Evolutionary conservation across 2,113 vertebrate genomes (phyloP), one percentile per base, ranked within the genome.

Genomic region (Oplegnathus fasciatus): DNA sequence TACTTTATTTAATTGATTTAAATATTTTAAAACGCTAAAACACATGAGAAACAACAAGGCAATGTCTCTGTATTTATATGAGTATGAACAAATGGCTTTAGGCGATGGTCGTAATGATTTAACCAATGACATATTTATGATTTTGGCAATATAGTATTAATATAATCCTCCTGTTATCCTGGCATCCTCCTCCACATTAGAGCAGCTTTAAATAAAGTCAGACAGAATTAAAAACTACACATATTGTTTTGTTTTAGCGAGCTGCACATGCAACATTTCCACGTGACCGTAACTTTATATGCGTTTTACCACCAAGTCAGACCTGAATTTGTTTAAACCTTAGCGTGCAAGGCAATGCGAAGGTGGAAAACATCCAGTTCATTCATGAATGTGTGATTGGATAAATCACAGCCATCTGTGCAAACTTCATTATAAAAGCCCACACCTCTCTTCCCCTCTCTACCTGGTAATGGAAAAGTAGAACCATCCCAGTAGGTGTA

Each of bases 401-500:
- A 13, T n/a, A 72, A 76, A 66, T 50, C 34, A 54, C 22, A 75
- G 28, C 40, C 42, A 37, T 81, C 75, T 73, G 37, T 54, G 37
- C 13, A 62, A 44, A 55, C 20, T 44, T 79, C 6, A 26, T 57
- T 42, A 17, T 64, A 22, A 66, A 72, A 58, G 48, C 54, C 18
- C 37, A 34, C 52, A 61, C 34, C 40, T 79, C 65, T 75, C 44
- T 22, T 61, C 54, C 66, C 73, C n/a, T 60, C 57, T 24, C 60
- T 68, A 48, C 70, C 72, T 71, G 65, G 60, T 70, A 77, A 85
- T 80, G 13, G 50, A 78, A 76, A 85, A 76, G 72, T 65, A 83
- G 55, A 85, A 78, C 52, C 72, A 44, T 84, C 52, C 85, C 65
- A 71, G 54, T 52, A 62, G 86, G 80, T 75, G 78, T n/a, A 65